Percentiles rank a stretch among this genome's conserved stretches.
Evolutionary conservation across 2,113 vertebrate genomes (phyloP).

Genomic region (Aplodontia rufa): DNA sequence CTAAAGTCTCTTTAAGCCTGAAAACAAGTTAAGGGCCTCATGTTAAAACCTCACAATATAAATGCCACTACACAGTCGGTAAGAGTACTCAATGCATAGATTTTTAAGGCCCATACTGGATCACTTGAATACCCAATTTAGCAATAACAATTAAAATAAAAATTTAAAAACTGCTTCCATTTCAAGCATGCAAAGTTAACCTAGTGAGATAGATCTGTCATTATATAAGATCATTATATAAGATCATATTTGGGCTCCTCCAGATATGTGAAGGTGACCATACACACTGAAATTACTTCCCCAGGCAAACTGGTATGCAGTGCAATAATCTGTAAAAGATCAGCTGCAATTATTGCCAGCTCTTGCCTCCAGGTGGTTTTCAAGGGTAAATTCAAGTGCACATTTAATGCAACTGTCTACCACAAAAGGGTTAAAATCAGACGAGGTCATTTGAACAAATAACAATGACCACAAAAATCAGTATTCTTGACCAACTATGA

Average conservation of each 20-base stretch:
- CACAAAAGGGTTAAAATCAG: not conserved
- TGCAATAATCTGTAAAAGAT: conserved; percentile 24
- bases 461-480: not conserved
- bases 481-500: conserved; percentile 41
- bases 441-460: conserved; percentile 10
- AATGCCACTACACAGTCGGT: not conserved
- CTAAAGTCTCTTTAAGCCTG: not conserved
- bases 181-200: conserved; percentile 9
- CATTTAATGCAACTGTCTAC: not conserved
- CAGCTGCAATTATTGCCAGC: not conserved
- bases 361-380: conserved; percentile 43
- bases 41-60: conserved; percentile 24
- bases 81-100: not conserved
- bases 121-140: conserved; percentile 26
- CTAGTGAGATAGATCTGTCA: not conserved
- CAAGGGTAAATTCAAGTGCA: conserved; percentile 15
- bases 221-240: not conserved
- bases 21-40: conserved; percentile 15
- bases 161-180: not conserved
- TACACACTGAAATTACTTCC: conserved; percentile 24
- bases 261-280: conserved; percentile 19
- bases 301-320: not conserved
- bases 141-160: not conserved
- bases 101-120: not conserved
- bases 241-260: not conserved